Percentiles rank a stretch among this genome's conserved stretches.
phyloP scores from a whole-genome alignment of 2,797 vertebrate genomes.

The Gymnoscopelus braueri region DNA sequence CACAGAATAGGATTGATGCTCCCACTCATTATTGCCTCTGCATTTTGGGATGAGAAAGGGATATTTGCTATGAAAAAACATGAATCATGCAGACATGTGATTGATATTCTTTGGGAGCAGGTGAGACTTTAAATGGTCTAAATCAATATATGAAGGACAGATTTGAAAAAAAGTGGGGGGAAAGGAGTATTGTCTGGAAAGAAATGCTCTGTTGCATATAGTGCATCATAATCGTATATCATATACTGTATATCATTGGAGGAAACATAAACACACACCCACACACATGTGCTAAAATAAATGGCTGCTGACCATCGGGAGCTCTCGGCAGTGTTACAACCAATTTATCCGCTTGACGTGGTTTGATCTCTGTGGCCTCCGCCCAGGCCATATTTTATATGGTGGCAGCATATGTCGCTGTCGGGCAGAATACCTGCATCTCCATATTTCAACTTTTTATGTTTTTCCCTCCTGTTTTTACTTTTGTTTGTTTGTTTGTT shows the following conservation, averaged over 20 bases:
- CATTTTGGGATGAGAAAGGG: conserved; percentile 78
- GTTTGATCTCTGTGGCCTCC: conserved; percentile 35
- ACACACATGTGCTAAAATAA: conserved; percentile 31
- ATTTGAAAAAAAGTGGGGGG: conserved; percentile 6
- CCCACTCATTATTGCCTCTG: conserved; percentile 77
- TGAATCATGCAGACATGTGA: conserved; percentile 53
- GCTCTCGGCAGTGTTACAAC: conserved; percentile 38
- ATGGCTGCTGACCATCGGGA: conserved; percentile 19
- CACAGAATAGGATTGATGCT: conserved; percentile 82
- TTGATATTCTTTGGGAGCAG: conserved; percentile 57
- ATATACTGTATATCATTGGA: conserved; percentile 1
- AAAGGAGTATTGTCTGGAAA: too few relatives aligned
- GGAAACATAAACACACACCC: background rate
- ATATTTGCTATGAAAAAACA: conserved; percentile 63
- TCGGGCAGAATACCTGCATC: too few relatives aligned
- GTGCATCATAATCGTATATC: background rate
- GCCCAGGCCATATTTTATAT: conserved; percentile 42
- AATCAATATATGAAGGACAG: conserved; percentile 31
- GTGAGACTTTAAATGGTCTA: conserved; percentile 36
- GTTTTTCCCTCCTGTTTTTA: too few relatives aligned
- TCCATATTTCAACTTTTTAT: too few relatives aligned
- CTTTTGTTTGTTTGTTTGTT: too few relatives aligned
- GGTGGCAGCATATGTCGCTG: background rate
- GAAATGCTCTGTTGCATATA: background rate
- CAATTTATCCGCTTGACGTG: conserved; percentile 49